Evolutionary conservation across 2,113 vertebrate genomes (phyloP).

Genomic region (Cricetomys ansorgei): DNA sequence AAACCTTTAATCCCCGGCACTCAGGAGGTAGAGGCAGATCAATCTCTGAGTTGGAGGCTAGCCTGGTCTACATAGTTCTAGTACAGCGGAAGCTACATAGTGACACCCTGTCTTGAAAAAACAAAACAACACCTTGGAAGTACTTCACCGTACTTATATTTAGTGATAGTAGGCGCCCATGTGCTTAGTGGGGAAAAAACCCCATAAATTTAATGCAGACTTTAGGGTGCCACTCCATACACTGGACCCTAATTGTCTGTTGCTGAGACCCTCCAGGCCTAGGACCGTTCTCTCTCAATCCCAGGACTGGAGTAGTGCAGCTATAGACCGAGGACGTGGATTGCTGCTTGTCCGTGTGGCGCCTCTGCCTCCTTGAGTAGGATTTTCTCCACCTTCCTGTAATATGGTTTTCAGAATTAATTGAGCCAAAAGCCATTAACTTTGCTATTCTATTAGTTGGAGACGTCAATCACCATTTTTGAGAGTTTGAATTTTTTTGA

Average conservation of each 20-base stretch:
- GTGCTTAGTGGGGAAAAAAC: neutral
- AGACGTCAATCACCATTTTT: neutral
- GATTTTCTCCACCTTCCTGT: too few relatives aligned
- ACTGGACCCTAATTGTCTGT: neutral
- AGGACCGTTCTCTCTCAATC: neutral
- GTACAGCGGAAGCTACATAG: neutral
- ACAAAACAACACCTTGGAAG: neutral
- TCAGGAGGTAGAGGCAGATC: too few relatives aligned
- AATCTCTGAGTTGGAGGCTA: neutral
- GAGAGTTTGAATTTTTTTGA: slow-evolving; percentile 23
- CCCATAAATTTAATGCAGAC: neutral
- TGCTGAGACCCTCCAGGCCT: neutral
- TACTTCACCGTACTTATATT: slow-evolving; percentile 24
- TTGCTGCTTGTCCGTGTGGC: neutral
- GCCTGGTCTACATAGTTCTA: neutral
- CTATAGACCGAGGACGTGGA: neutral
- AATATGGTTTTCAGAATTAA: neutral
- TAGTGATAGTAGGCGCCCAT: neutral
- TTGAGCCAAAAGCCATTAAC: slow-evolving; percentile 7
- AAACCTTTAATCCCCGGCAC: neutral
- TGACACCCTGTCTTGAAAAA: neutral
- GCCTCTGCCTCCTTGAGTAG: neutral
- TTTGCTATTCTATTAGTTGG: neutral
- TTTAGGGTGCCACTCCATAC: neutral
- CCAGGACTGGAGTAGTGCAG: neutral